Base-by-base conservation (phyloP, 1,140 invertebrate genomes). In the Colletes gigas region DNA sequence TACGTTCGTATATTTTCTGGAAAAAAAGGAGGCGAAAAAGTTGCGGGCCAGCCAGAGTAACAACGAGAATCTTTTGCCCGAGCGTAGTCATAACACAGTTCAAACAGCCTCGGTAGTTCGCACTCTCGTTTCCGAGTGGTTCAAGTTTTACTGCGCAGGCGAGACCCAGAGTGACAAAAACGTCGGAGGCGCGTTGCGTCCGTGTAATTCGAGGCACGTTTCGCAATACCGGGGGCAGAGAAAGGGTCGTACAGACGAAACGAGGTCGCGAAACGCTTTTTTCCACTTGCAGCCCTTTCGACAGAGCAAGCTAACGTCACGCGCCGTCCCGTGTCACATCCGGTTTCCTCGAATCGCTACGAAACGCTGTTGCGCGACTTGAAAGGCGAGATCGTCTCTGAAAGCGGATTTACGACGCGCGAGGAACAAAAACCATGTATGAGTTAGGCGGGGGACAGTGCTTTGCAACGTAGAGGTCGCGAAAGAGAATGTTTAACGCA, bases 131-230 rank as follows among this genome's bases (percentile, higher is more conserved):
- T n/a, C 69, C n/a, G 15, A 10, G 39, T 50, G 30, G 50, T 60
- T 60, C 55, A 63, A n/a, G 50, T 21, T n/a, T 14, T 3, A n/a
- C 5, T 62, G 55, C 59, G 41, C 67, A 21, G 47, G 55, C 57
- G 76, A 39, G 41, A 21, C 4, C 39, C 41, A 21, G 50, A 62
- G 39, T 21, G 70, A 67, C 62, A 65, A 69, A 62, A 69, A 47
- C 66, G 74, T 57, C 57, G 44, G 39, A 50, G 4, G 57, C 50
- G 63, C 44, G 75, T 77, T 15, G 44, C 44, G 8, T 15, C 52
- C 44, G 66, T 65, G 59, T 69, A 60, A 86, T 86, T 85, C 84
- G 70, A 74, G 75, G 83, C 84, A 86, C 84, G 83, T 86, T 72
- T 17, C 71, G 39, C 47, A 30, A 57, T 63, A 83, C 69, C 44